These are phyloP conservation scores for Plumapathes pennacea DNA, from an alignment of 92 coral and sea anemone species.

Conservation along the genomic window DNA sequence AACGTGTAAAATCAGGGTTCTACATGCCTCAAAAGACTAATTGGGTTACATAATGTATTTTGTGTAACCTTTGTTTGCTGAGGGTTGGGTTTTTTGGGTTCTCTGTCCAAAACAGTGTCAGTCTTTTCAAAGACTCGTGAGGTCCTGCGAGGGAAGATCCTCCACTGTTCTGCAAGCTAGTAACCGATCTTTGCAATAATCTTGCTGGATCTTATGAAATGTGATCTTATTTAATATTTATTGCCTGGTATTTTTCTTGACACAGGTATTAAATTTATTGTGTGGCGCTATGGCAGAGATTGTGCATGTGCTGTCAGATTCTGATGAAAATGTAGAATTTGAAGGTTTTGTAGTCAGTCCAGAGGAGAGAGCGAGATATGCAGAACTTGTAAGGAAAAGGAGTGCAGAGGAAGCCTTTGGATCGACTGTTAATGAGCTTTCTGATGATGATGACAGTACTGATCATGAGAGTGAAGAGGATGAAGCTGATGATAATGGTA, in stretches of 20 bases:
- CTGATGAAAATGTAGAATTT: slow-evolving; percentile 34
- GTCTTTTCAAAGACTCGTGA: too few relatives aligned
- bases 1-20: too few relatives aligned
- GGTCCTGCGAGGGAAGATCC: too few relatives aligned
- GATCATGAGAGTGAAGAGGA: slow-evolving; percentile 6
- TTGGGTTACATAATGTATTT: too few relatives aligned
- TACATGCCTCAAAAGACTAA: too few relatives aligned
- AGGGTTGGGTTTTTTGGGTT: too few relatives aligned
- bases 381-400: slow-evolving; percentile 36
- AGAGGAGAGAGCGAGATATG: slow-evolving; percentile 20
- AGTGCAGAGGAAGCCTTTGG: slow-evolving; percentile 20
- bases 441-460: slow-evolving; percentile 13
- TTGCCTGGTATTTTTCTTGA: too few relatives aligned
- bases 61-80: too few relatives aligned
- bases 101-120: too few relatives aligned
- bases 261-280: too few relatives aligned
- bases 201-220: neutral
- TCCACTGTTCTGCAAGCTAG: too few relatives aligned
- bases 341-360: slow-evolving; percentile 41
- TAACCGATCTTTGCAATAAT: too few relatives aligned
- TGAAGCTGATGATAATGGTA: slow-evolving; percentile 11
- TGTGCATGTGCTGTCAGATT: slow-evolving; percentile 30
- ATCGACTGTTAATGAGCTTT: slow-evolving; percentile 24
- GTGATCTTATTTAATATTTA: neutral
- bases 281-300: slow-evolving; percentile 1